These are phyloP conservation scores for Hipparchia sbordonii DNA, from an alignment of 2,888 invertebrate genomes.

Conservation along the genomic window DNA sequence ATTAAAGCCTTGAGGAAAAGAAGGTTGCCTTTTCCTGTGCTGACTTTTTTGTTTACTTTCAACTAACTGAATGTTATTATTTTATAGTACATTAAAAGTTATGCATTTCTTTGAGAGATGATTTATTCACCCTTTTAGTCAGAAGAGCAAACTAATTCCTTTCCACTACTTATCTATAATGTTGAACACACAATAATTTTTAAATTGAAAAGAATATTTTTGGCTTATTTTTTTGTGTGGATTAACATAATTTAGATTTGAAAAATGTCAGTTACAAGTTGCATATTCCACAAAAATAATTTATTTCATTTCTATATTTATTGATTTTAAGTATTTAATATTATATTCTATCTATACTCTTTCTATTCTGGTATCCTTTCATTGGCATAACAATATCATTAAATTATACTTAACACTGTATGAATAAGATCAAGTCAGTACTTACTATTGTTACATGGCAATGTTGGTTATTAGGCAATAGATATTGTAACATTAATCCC, in stretches of 20 bases:
- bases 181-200: conserved; percentile 74
- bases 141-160: conserved; percentile 12
- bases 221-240: conserved; percentile 72
- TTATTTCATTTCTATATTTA: conserved; percentile 30
- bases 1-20: neutral
- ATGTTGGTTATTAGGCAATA: conserved; percentile 85
- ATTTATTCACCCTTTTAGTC: too few relatives aligned
- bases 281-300: conserved; percentile 47
- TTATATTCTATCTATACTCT: conserved; percentile 39
- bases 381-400: conserved; percentile 55
- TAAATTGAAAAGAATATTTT: conserved; percentile 65
- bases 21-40: neutral
- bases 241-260: conserved; percentile 48
- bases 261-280: conserved; percentile 45
- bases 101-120: too few relatives aligned
- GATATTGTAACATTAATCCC: conserved; percentile 99
- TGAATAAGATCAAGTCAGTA: conserved; percentile 31
- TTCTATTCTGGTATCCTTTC: conserved; percentile 43
- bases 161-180: conserved; percentile 72
- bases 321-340: conserved; percentile 26
- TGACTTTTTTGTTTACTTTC: too few relatives aligned
- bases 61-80: too few relatives aligned
- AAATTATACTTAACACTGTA: conserved; percentile 30
- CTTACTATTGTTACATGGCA: conserved; percentile 40
- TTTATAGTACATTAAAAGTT: too few relatives aligned